Percentiles rank a stretch among this genome's conserved stretches.
Evolutionary conservation across 2,113 vertebrate genomes (phyloP).

Genomic region (Cyanistes caeruleus): DNA sequence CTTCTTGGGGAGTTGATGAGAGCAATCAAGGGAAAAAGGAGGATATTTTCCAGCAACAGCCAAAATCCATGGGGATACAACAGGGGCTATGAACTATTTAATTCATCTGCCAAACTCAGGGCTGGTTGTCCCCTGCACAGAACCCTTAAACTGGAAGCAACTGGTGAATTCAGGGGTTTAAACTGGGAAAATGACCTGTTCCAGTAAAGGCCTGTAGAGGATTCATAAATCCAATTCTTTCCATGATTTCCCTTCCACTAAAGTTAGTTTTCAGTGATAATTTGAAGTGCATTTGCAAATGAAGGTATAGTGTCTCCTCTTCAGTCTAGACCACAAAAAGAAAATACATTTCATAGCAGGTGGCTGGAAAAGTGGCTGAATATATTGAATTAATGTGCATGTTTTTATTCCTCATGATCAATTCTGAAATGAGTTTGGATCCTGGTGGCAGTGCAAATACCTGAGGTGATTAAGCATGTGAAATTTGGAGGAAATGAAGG

Average conservation of each 20-base stretch:
- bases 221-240: neutral
- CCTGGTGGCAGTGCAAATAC: neutral
- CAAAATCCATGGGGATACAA: fast-evolving
- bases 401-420: neutral
- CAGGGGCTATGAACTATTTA: neutral
- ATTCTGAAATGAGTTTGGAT: neutral
- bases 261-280: neutral
- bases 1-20: neutral
- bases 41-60: neutral
- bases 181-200: neutral
- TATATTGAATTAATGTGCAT: neutral
- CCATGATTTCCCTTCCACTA: neutral
- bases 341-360: neutral
- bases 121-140: neutral
- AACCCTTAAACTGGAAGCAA: neutral
- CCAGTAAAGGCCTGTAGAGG: neutral
- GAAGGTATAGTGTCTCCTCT: neutral
- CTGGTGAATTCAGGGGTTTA: neutral
- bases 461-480: neutral
- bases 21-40: neutral
- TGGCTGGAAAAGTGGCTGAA: neutral
- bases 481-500: constrained; percentile 7
- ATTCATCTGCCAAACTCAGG: neutral
- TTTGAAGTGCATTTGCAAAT: neutral
- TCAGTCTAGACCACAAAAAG: neutral